phyloP scores from a whole-genome alignment of 2,113 vertebrate species.

The Empidonax alnorum region DNA sequence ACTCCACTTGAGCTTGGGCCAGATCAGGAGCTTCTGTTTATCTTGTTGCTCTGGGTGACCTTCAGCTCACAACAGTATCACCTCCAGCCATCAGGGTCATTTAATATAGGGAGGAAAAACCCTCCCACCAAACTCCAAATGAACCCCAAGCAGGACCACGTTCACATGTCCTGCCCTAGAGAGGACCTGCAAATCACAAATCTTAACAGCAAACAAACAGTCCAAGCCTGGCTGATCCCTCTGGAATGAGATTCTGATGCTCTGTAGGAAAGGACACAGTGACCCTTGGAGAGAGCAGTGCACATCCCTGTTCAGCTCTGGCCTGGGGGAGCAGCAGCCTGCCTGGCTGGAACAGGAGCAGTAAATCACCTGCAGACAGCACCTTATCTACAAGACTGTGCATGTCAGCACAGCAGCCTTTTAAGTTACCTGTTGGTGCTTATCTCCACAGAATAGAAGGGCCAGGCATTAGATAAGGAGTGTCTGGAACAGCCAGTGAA shows the following conservation, averaged over 20 bases:
- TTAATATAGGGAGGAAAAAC: background rate
- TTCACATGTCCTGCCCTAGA: background rate
- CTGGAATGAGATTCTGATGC: background rate
- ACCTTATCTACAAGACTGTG: background rate
- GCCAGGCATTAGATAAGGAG: background rate
- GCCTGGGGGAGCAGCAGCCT: background rate
- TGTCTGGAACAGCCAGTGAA: background rate
- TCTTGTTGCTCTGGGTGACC: background rate
- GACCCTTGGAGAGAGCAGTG: background rate
- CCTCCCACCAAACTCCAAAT: background rate
- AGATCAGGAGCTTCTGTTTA: constrained; percentile 9
- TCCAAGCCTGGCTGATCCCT: background rate
- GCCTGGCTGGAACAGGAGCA: background rate
- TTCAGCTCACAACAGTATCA: background rate
- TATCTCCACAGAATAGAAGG: background rate
- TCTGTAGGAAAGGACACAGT: background rate
- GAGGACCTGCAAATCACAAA: background rate
- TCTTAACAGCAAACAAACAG: background rate
- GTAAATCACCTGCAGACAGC: background rate
- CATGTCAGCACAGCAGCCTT: background rate
- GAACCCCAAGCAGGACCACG: background rate
- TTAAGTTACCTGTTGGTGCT: background rate
- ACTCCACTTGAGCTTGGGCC: background rate
- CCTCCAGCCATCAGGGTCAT: background rate
- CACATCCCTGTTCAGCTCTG: background rate